These are phyloP conservation scores for Brachypalpus laphriformis DNA, from an alignment of 2,888 invertebrate species.

Conservation along the genomic window DNA sequence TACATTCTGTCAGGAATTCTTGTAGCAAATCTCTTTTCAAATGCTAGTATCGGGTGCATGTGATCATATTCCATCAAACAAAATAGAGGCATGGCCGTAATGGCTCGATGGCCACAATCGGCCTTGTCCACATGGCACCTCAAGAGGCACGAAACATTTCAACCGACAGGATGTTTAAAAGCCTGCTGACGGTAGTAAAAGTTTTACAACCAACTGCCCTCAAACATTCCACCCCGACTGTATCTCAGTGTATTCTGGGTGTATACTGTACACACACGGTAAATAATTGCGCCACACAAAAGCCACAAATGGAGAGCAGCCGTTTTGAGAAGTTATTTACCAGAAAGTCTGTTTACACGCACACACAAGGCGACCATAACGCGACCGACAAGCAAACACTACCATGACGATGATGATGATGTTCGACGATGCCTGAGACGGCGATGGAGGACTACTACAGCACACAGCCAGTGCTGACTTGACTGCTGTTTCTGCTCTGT, in stretches of 20 bases:
- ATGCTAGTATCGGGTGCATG: too few species aligned
- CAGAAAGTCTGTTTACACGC: constrained; percentile 43
- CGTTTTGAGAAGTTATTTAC: constrained; percentile 36
- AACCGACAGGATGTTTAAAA: too few species aligned
- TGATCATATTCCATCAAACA: too few species aligned
- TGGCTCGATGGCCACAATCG: too few species aligned
- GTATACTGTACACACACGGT: constrained; percentile 7
- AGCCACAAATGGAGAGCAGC: constrained; percentile 56
- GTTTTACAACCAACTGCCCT: neutral
- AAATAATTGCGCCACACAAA: constrained; percentile 50
- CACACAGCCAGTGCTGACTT: neutral
- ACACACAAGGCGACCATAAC: constrained; percentile 47
- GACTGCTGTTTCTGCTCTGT: neutral
- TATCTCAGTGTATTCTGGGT: neutral
- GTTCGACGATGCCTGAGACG: neutral
- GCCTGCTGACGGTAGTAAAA: too few species aligned
- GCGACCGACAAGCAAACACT: constrained; percentile 45
- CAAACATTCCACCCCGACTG: constrained; percentile 3
- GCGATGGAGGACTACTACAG: neutral
- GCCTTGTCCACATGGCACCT: too few species aligned
- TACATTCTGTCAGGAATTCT: too few species aligned
- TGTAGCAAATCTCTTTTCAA: too few species aligned
- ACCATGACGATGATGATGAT: constrained; percentile 11
- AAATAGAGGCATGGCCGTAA: too few species aligned
- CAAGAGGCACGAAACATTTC: too few species aligned